These are phyloP conservation scores for Panagrolaimus sp. DNA, from an alignment of 1,140 invertebrate species.

Conservation along the genomic window DNA sequence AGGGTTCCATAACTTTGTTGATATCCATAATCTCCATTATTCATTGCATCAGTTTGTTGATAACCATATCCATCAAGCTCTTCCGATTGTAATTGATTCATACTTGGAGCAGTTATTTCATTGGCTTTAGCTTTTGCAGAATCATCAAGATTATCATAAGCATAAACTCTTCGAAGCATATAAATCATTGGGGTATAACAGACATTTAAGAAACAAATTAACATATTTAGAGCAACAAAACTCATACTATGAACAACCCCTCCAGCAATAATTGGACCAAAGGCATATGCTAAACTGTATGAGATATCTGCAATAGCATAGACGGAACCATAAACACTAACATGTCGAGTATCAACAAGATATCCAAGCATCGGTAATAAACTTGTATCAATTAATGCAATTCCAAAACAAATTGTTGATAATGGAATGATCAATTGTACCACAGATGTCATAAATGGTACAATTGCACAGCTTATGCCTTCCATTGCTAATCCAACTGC, in stretches of 20 bases:
- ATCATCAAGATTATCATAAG: conserved; percentile 90
- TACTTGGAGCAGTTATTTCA: conserved; percentile 19
- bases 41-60: conserved; percentile 15
- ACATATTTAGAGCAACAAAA: conserved; percentile 86
- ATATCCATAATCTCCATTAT: conserved; percentile 18
- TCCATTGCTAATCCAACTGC: conserved; percentile 84
- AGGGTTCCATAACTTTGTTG: conserved; percentile 24
- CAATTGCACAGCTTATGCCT: conserved; percentile 81
- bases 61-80: conserved; percentile 16
- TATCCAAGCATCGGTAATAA: conserved; percentile 90
- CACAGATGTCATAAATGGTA: conserved; percentile 86
- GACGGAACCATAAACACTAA: conserved; percentile 96
- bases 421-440: conserved; percentile 91
- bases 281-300: conserved; percentile 93
- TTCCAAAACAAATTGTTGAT: conserved; percentile 95
- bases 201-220: conserved; percentile 87
- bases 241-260: conserved; percentile 88
- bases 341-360: conserved; percentile 90
- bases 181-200: conserved; percentile 84
- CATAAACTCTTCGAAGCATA: conserved; percentile 83
- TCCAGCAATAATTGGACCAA: conserved; percentile 96
- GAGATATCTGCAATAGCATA: conserved; percentile 99
- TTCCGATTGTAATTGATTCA: conserved; percentile 16
- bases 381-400: conserved; percentile 95
- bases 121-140: conserved; percentile 59